A percentile compares a stretch with the other conserved stretches of the same genome.
These are phyloP conservation scores for Lutra lutra DNA, from an alignment of 2,797 vertebrate species.

Conservation along the genomic window DNA sequence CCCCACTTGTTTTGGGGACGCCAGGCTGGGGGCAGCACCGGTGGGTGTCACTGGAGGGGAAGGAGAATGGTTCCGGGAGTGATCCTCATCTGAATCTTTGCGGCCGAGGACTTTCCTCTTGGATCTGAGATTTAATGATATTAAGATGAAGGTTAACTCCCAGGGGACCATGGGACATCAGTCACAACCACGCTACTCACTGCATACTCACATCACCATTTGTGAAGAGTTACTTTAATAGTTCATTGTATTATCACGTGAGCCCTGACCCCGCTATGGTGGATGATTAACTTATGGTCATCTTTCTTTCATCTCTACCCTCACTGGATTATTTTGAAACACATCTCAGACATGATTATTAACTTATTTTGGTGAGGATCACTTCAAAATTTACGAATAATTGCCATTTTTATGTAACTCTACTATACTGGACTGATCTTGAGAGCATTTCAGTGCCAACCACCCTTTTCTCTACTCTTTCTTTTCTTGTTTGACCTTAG, in stretches of 20 bases:
- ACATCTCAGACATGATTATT: not conserved
- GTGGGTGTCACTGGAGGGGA: slow-evolving; percentile 90
- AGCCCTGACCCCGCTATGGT: not conserved
- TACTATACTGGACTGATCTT: not conserved
- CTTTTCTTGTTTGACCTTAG: no score
- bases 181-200: not conserved
- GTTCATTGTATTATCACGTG: not conserved
- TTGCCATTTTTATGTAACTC: not conserved
- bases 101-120: slow-evolving; percentile 98
- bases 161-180: not conserved
- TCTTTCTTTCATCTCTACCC: not conserved
- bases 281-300: not conserved
- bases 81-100: slow-evolving; percentile 96
- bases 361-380: not conserved
- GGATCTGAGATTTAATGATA: slow-evolving; percentile 89
- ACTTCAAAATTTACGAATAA: not conserved
- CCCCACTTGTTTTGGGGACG: slow-evolving; percentile 89
- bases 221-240: not conserved
- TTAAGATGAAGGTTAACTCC: slow-evolving; percentile 10
- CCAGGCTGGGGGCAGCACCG: slow-evolving; percentile 78
- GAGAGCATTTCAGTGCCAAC: no score
- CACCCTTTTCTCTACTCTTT: not conserved
- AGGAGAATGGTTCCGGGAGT: slow-evolving; percentile 87
- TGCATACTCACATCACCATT: not conserved
- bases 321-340: not conserved